A percentile compares a stretch with the other conserved stretches of the same genome.
Conservation (phyloP, 2,888 invertebrate genomes). For the Polyommatus icarus region DNA sequence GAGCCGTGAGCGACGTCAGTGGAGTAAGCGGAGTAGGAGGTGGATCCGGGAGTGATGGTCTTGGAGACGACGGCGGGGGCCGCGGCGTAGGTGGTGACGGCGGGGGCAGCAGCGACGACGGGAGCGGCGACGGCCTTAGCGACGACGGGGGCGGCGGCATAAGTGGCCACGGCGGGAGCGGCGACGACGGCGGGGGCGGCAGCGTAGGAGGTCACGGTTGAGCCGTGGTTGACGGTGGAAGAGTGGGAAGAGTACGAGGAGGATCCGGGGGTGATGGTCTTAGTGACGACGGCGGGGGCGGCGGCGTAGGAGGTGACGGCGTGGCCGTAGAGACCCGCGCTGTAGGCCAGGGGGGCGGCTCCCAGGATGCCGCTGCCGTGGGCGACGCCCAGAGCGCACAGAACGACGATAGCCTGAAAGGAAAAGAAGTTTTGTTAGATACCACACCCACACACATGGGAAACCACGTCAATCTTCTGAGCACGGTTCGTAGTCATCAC, state of each 20-base stretch:
- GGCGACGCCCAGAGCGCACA: slow-evolving; percentile 80
- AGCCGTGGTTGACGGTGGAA: slow-evolving; percentile 48
- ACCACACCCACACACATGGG: too few species aligned
- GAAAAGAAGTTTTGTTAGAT: slow-evolving; percentile 22
- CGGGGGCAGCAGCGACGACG: slow-evolving; percentile 41
- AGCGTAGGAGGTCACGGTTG: neutral
- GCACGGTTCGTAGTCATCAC: slow-evolving; percentile 41
- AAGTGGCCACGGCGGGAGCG: slow-evolving; percentile 49
- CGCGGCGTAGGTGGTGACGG: slow-evolving; percentile 43
- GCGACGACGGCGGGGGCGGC: neutral
- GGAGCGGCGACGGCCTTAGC: slow-evolving; percentile 41
- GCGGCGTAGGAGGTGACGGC: slow-evolving; percentile 51
- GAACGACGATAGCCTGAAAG: slow-evolving; percentile 77
- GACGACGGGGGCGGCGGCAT: slow-evolving; percentile 32
- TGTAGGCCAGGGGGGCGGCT: slow-evolving; percentile 34
- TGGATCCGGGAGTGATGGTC: slow-evolving; percentile 33
- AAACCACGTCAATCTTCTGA: too few species aligned
- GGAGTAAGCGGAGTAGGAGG: slow-evolving; percentile 45
- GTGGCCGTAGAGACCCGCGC: slow-evolving; percentile 35
- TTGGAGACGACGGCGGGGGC: slow-evolving; percentile 37
- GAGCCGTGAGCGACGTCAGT: slow-evolving; percentile 45
- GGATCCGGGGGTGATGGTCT: slow-evolving; percentile 63
- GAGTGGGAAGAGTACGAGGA: slow-evolving; percentile 48
- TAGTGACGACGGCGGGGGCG: slow-evolving; percentile 55
- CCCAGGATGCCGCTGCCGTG: slow-evolving; percentile 75